Conservation (phyloP, 1,140 invertebrate species). For the Cherax quadricarinatus region DNA sequence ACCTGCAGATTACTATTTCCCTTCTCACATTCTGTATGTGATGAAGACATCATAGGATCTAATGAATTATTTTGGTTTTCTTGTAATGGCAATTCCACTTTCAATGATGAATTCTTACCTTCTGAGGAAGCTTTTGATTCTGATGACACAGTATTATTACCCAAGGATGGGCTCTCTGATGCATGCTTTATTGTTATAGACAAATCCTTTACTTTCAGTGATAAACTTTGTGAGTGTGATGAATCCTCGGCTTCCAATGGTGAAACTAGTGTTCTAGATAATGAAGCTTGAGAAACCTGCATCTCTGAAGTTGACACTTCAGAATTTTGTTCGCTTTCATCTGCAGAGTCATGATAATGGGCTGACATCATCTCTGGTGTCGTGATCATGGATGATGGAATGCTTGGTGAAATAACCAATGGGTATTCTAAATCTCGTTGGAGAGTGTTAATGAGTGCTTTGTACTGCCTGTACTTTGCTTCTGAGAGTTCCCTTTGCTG, state of each 20-base stretch:
- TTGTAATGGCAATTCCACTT: not conserved
- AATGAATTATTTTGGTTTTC: not conserved
- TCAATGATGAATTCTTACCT: not conserved
- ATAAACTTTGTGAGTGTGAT: not conserved
- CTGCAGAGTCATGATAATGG: not conserved
- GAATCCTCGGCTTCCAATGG: not conserved
- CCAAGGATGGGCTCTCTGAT: not conserved
- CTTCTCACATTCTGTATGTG: not conserved
- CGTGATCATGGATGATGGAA: constrained; percentile 51
- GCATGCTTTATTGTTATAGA: not conserved
- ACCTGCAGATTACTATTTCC: not conserved
- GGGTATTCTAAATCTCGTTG: constrained; percentile 42
- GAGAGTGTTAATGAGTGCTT: constrained; percentile 40
- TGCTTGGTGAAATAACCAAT: constrained; percentile 36
- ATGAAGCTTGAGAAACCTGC: not conserved
- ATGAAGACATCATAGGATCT: not conserved
- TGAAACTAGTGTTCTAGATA: not conserved
- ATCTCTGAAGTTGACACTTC: not conserved
- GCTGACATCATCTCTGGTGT: constrained; percentile 33
- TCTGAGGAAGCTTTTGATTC: not conserved
- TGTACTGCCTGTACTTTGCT: constrained; percentile 45
- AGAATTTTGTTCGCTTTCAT: constrained; percentile 7
- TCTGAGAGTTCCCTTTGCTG: constrained; percentile 51
- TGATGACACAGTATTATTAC: not conserved
- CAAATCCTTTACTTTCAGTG: constrained; percentile 3